Evolutionary conservation across 2,888 invertebrate species (phyloP), one percentile per base, ranked within the genome.

Genomic region (Torymus auratus): DNA sequence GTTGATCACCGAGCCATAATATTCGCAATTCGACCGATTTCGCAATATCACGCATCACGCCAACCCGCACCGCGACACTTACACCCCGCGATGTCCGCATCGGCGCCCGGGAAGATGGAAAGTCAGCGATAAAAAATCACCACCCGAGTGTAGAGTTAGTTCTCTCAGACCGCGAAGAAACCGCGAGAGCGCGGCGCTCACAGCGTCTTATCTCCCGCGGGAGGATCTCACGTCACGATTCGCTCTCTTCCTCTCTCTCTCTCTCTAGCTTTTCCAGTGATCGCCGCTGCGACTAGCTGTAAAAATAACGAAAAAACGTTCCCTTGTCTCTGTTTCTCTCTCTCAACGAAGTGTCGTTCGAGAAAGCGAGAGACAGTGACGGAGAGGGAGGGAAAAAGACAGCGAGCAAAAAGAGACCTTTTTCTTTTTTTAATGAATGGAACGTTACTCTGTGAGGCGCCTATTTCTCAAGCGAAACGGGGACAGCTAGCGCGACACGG

Each of bases 401-500:
- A 28, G 28, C 28, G 28, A 28, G 28, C 28, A 7, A 3, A 28
- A 7, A 70, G 60, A 13, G 56, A 15, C 60, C 55, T 61, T 76
- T 73, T 56, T 72, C 61, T 61, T 74, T 69, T 58, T 67, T 67
- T 52, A 74, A 79, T 55, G 76, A 77, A 77, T 70, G 77, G 58
- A 56, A 52, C 53, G 68, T 17, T 72, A 23, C 58, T 64, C 17
- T 53, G 56, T n/a, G 15, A 56, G 62, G 72, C 78, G 65, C 74
- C 78, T 81, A 76, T 78, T 78, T 81, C 75, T 81, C 78, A 72
- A 67, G 78, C 74, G 82, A 77, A 82, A 78, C 82, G 78, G 64
- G 80, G 80, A 82, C 80, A 79, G 56, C 56, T 65, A 71, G 56
- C 74, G 72, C 41, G 56, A 52, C 62, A 58, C 67, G 17, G 75